Conservation (phyloP, 2,797 vertebrate genomes). For the Rhabdophis nuchalis region DNA sequence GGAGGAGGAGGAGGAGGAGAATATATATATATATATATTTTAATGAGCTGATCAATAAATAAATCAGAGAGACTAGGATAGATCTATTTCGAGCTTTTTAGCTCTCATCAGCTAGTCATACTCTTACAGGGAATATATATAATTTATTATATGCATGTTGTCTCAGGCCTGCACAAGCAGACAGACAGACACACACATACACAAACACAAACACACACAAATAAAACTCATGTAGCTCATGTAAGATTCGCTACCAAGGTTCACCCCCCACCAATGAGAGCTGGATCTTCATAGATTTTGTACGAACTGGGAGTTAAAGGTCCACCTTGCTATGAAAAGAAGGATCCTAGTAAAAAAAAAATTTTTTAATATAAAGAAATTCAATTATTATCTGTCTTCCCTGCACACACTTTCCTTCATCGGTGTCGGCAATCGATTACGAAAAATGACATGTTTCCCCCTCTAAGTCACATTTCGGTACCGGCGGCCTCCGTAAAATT, state of each 20-base stretch:
- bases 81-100: no score
- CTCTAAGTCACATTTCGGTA: slow-evolving; percentile 7
- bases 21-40: no score
- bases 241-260: neutral
- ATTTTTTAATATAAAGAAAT: neutral
- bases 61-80: no score
- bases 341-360: no score
- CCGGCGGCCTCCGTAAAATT: slow-evolving; percentile 53
- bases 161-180: no score
- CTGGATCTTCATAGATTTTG: neutral
- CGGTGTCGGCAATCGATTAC: neutral
- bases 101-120: no score
- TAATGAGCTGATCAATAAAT: no score
- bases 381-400: slow-evolving; percentile 32
- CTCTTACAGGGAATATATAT: no score
- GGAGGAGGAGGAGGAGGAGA: no score
- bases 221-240: neutral
- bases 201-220: neutral
- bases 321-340: neutral
- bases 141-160: neutral
- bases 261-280: no score
- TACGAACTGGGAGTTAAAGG: accelerated
- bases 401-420: neutral
- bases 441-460: neutral
- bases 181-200: neutral